Conservation (phyloP, 2,888 invertebrate species). For the Caenorhabditis macrosperma region DNA sequence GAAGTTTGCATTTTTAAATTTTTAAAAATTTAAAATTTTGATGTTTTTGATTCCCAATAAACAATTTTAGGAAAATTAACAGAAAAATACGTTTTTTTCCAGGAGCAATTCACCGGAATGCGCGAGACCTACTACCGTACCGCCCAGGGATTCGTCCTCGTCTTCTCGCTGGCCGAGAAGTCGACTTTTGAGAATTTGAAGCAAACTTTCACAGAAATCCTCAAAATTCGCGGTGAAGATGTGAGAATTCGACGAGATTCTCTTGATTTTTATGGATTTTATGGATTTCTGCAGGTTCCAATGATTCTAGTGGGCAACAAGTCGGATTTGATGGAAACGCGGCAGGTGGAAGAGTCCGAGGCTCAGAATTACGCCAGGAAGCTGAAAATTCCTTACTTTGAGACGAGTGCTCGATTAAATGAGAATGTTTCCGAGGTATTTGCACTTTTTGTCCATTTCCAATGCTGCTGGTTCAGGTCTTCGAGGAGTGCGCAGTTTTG, state of each 20-base stretch:
- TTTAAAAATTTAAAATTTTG: background rate
- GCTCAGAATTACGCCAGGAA: slow-evolving; percentile 80
- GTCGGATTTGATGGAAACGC: slow-evolving; percentile 97
- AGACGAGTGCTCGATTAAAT: slow-evolving; percentile 99
- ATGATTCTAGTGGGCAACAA: slow-evolving; percentile 99
- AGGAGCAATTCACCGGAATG: slow-evolving; percentile 99
- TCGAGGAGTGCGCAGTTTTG: slow-evolving; percentile 54
- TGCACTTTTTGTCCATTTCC: background rate
- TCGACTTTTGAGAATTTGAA: slow-evolving; percentile 99
- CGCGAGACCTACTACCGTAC: slow-evolving; percentile 99
- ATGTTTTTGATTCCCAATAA: no score
- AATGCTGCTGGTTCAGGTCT: slow-evolving; percentile 19
- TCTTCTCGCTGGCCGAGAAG: slow-evolving; percentile 99
- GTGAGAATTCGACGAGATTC: slow-evolving; percentile 13
- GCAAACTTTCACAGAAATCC: slow-evolving; percentile 83
- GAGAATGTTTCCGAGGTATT: slow-evolving; percentile 96
- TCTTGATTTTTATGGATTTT: no score
- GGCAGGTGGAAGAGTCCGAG: slow-evolving; percentile 96
- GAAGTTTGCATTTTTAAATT: no score
- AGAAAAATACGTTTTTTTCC: slow-evolving; percentile 18
- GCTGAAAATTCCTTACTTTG: slow-evolving; percentile 93
- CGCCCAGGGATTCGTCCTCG: slow-evolving; percentile 98
- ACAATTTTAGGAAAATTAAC: no score
- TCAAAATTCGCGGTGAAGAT: slow-evolving; percentile 25
- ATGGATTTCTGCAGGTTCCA: slow-evolving; percentile 84